phyloP scores from a whole-genome alignment of 2,113 vertebrate species.

The Pelodiscus sinensis region DNA sequence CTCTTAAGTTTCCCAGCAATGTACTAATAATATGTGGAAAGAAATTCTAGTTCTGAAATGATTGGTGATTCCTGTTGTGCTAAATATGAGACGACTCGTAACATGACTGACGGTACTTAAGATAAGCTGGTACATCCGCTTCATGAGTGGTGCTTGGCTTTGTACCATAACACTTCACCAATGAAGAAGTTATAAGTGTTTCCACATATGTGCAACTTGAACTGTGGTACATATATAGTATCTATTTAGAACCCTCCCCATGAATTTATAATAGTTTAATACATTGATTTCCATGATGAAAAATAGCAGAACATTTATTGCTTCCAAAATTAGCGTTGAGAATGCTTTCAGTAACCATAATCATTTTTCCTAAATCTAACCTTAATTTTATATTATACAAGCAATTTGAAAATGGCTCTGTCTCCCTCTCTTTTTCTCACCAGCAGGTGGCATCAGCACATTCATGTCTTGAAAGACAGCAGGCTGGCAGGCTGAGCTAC shows the following conservation, averaged over 20 bases:
- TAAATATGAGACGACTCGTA: not conserved
- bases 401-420: not conserved
- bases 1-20: no score
- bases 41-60: no score
- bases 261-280: not conserved
- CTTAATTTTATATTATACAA: not conserved
- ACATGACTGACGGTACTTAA: rapidly evolving
- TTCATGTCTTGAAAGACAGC: not conserved
- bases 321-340: no score
- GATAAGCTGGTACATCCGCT: not conserved
- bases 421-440: not conserved
- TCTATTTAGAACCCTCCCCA: not conserved
- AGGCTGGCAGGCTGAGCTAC: not conserved
- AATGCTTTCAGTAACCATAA: not conserved
- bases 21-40: no score
- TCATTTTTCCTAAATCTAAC: not conserved
- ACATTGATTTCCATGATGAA: no score
- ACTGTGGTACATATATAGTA: not conserved
- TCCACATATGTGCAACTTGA: rapidly evolving
- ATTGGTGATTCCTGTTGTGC: not conserved
- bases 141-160: rapidly evolving
- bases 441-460: slow-evolving; percentile 65
- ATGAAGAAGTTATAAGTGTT: not conserved
- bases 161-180: not conserved
- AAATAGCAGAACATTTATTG: no score